phyloP scores from a whole-genome alignment of 2,797 vertebrate species.

The Forpus xanthops region DNA sequence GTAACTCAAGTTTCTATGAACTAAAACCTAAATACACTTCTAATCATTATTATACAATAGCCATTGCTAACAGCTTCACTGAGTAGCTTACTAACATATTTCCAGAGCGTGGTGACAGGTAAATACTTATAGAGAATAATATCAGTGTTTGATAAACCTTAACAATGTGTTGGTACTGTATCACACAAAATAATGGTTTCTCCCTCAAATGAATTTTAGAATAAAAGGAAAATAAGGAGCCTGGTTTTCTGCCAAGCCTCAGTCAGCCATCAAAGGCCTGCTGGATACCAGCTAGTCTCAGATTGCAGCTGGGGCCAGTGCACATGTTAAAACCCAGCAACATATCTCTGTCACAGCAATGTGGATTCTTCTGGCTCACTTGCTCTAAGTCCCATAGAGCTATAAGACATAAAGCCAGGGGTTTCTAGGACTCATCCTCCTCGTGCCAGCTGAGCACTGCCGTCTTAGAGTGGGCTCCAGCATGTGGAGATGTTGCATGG shows the following conservation, averaged over 20 bases:
- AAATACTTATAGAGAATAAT: neutral
- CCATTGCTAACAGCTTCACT: neutral
- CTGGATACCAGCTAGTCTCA: neutral
- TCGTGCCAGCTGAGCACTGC: accelerated
- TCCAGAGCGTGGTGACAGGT: neutral
- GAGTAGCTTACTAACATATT: neutral
- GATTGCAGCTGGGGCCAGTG: neutral
- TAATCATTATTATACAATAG: neutral
- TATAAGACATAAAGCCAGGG: neutral
- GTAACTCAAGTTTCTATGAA: neutral
- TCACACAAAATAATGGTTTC: neutral
- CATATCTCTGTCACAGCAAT: neutral
- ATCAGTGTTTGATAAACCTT: neutral
- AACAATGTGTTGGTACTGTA: neutral
- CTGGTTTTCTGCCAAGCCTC: neutral
- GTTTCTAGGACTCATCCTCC: neutral
- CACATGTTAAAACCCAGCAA: neutral
- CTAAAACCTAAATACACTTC: neutral
- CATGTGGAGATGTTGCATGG: accelerated
- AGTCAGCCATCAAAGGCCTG: neutral
- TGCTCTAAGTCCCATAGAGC: neutral
- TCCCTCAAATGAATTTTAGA: neutral
- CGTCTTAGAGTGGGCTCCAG: neutral
- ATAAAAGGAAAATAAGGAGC: constrained; percentile 4
- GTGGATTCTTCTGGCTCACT: neutral